These are phyloP conservation scores for Aphis gossypii DNA, from an alignment of 1,140 invertebrate genomes.

Conservation along the genomic window DNA sequence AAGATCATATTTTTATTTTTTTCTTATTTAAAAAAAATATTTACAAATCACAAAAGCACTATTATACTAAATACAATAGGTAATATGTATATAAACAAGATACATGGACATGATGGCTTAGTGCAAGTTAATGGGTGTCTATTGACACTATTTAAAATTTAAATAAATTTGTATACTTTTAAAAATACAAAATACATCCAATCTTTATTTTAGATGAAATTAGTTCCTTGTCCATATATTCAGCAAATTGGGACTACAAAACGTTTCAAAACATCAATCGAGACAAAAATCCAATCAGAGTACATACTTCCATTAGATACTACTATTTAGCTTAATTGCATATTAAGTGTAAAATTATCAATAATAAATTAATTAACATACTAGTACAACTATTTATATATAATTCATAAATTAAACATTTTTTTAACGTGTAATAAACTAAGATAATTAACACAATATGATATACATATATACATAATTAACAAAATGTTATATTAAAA, in stretches of 20 bases:
- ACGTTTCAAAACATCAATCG: slow-evolving; percentile 52
- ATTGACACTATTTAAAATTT: neutral
- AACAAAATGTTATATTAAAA: neutral
- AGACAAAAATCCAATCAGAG: slow-evolving; percentile 31
- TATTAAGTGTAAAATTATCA: neutral
- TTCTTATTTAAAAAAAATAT: neutral
- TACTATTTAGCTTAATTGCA: neutral
- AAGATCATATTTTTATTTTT: neutral
- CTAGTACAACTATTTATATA: neutral
- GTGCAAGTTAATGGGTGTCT: too few relatives aligned
- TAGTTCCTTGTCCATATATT: slow-evolving; percentile 48
- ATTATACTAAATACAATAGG: neutral
- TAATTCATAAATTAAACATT: neutral
- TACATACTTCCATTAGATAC: slow-evolving; percentile 36
- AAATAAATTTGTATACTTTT: neutral
- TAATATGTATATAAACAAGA: neutral
- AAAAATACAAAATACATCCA: neutral
- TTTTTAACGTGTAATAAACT: neutral
- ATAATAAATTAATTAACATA: neutral
- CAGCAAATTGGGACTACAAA: slow-evolving; percentile 35
- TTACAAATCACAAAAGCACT: neutral
- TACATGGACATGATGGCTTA: neutral
- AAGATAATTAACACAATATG: neutral
- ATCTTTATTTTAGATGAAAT: slow-evolving; percentile 46
- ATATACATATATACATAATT: neutral